Percentiles rank a stretch among this genome's conserved stretches.
phyloP scores from a whole-genome alignment of 1,140 invertebrate genomes.

The Armadillidium nasatum region DNA sequence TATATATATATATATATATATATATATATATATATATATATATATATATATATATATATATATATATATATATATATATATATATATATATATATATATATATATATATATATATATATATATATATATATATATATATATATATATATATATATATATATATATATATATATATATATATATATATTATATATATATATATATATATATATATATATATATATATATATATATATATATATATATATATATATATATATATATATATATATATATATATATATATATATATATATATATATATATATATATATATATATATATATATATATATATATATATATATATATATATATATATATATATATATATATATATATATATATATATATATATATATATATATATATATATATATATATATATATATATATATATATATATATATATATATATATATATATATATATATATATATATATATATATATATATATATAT shows the following conservation, averaged over 20 bases:
- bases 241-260: background rate
- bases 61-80: slow-evolving; percentile 15
- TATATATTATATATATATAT: background rate
- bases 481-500: background rate
- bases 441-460: background rate
- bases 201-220: no score
- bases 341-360: background rate
- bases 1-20: background rate
- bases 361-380: background rate
- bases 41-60: slow-evolving; percentile 14
- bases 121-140: slow-evolving; percentile 6
- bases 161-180: background rate
- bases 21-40: background rate
- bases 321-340: background rate
- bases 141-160: background rate
- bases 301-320: background rate
- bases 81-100: slow-evolving; percentile 13
- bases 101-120: slow-evolving; percentile 6
- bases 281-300: background rate
- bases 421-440: background rate
- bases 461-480: background rate
- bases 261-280: background rate
- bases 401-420: background rate
- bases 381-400: background rate
- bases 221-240: background rate